These are phyloP conservation scores for Fregetta grallaria DNA, from an alignment of 2,113 vertebrate genomes.

Conservation along the genomic window DNA sequence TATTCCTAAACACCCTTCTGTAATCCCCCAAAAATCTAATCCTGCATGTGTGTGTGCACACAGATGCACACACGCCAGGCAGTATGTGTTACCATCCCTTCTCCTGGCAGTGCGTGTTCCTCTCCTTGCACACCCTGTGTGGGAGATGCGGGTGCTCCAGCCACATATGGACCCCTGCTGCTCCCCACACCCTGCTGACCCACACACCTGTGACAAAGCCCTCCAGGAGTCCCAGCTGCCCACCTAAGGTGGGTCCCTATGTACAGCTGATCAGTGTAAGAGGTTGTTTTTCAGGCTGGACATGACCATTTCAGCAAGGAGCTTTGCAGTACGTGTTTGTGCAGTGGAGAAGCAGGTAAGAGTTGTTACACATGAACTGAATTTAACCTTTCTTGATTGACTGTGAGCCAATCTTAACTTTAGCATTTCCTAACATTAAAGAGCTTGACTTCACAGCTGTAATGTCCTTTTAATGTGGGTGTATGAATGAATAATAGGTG, in stretches of 20 bases:
- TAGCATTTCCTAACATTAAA: neutral
- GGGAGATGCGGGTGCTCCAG: neutral
- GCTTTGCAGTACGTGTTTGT: neutral
- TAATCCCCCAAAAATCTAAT: neutral
- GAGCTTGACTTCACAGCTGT: neutral
- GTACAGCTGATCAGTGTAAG: neutral
- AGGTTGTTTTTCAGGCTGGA: neutral
- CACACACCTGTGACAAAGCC: neutral
- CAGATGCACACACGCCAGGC: neutral
- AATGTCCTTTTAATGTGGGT: neutral
- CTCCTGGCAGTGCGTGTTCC: neutral
- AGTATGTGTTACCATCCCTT: neutral
- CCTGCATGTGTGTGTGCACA: too few species aligned
- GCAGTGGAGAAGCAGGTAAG: neutral
- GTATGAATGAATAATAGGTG: neutral
- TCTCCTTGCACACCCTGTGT: neutral
- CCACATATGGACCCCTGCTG: rapidly evolving
- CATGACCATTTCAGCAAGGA: neutral
- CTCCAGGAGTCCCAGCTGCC: neutral
- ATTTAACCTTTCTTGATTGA: neutral
- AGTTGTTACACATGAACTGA: neutral
- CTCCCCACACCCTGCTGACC: neutral
- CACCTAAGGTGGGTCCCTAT: neutral
- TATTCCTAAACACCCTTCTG: neutral
- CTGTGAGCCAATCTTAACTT: neutral